Base-by-base conservation (phyloP, 2,888 invertebrate genomes). In the Agrochola lychnidis region DNA sequence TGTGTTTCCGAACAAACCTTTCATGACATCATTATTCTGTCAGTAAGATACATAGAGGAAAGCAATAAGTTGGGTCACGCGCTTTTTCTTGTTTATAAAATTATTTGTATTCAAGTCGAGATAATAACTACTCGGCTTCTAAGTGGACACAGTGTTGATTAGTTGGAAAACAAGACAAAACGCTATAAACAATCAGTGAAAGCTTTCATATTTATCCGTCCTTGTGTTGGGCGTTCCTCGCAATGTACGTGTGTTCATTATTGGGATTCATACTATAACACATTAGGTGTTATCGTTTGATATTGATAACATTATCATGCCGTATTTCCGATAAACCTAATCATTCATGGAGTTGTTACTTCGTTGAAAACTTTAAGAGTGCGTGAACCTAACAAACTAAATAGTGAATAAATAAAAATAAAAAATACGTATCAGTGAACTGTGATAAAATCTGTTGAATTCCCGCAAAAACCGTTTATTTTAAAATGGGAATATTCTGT, bases 401-500 rank as follows among this genome's bases (percentile, higher is more conserved):
- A 57, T 59, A 30, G n/a, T 36, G 19, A 45, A 22, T 30, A 57
- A 36, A 30, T 57, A 16, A 3, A 70, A 67, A n/a, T 68, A 10
- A 16, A 3, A 70, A 67, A n/a, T 68, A 10, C 2, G 2, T 2
- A 14, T 53, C 30, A 7, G 42, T 61, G 36, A 61, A 42, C 16
- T 9, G 75, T 63, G n/a, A 30, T 36, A 4, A 16, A n/a, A 70
- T 42, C n/a, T 53, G 7, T 53, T n/a, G 22, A 80, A 19, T n/a
- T 16, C 14, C 9, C 0, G 6, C 1, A 30, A 36, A 62, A 61
- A 57, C 4, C 4, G 19, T 80, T 40, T 22, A 22, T 0, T 53
- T 53, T n/a, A 82, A 84, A 68, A 92, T 92, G 92, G 91, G 91
- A 40, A 89, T 92, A 30, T 75, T 81, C 83, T 92, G 92, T 76